Percentiles rank a stretch among this genome's conserved stretches.
These are phyloP conservation scores for Sepioteuthis lessoniana DNA, from an alignment of 2,888 invertebrate species.

Conservation along the genomic window DNA sequence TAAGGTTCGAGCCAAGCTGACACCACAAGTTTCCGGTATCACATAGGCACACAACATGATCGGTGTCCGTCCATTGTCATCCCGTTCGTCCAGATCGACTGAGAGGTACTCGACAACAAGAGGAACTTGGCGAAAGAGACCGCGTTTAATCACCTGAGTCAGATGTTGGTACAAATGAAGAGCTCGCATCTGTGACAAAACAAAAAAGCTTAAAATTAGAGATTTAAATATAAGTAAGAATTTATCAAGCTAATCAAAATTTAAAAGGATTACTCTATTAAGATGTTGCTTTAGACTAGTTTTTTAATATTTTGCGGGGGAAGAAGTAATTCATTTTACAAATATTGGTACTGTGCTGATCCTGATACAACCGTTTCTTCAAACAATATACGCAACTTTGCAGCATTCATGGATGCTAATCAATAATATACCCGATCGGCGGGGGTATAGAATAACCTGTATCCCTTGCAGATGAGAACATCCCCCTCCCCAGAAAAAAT, in stretches of 20 bases:
- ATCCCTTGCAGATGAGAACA: no score
- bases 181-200: neutral
- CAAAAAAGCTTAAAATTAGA: neutral
- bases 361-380: no score
- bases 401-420: no score
- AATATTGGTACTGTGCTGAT: no score
- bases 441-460: no score
- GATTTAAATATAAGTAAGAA: neutral
- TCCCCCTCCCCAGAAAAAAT: no score
- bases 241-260: neutral
- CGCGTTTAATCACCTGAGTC: slow-evolving; percentile 67
- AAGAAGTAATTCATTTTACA: no score
- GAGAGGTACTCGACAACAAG: slow-evolving; percentile 68
- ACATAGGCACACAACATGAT: slow-evolving; percentile 71
- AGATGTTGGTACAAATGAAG: slow-evolving; percentile 47
- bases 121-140: slow-evolving; percentile 71
- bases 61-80: slow-evolving; percentile 67
- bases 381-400: no score
- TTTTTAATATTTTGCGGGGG: no score
- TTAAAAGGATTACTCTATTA: neutral
- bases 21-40: slow-evolving; percentile 69
- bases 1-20: slow-evolving; percentile 70
- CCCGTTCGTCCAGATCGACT: slow-evolving; percentile 63
- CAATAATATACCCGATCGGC: no score
- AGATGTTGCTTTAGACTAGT: no score